Evolutionary conservation across 2,113 vertebrate genomes (phyloP).

Genomic region (Phalacrocorax carbo): DNA sequence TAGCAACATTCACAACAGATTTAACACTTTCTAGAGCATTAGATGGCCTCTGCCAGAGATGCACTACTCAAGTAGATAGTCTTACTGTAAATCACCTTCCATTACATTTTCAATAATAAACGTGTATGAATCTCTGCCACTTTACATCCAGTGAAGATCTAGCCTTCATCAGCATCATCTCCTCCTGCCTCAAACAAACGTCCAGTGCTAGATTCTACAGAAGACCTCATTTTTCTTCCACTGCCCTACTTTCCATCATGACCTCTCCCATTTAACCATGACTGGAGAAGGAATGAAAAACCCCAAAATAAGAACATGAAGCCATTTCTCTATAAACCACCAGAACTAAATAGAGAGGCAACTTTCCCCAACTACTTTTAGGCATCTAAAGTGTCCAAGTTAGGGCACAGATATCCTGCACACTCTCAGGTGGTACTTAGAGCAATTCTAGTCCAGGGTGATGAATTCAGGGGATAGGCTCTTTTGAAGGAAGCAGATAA

Average conservation of each 20-base stretch:
- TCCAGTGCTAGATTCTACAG: background rate
- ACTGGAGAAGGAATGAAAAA: background rate
- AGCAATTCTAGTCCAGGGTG: background rate
- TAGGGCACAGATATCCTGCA: background rate
- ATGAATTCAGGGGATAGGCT: background rate
- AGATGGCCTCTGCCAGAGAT: background rate
- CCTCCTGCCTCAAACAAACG: background rate
- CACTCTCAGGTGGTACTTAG: background rate
- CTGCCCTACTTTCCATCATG: background rate
- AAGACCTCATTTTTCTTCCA: background rate
- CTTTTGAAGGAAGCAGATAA: background rate
- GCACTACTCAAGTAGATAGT: background rate
- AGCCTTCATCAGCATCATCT: background rate
- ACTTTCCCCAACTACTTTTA: background rate
- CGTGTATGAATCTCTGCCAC: background rate
- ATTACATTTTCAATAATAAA: background rate
- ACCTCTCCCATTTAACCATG: background rate
- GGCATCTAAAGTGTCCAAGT: background rate
- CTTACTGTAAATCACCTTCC: background rate
- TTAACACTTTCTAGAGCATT: background rate
- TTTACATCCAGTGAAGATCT: background rate
- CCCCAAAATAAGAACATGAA: background rate
- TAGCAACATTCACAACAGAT: background rate
- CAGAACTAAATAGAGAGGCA: background rate
- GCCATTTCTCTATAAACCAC: background rate